Evolutionary conservation across 2,888 invertebrate species (phyloP).

Genomic region (Limenitis camilla): DNA sequence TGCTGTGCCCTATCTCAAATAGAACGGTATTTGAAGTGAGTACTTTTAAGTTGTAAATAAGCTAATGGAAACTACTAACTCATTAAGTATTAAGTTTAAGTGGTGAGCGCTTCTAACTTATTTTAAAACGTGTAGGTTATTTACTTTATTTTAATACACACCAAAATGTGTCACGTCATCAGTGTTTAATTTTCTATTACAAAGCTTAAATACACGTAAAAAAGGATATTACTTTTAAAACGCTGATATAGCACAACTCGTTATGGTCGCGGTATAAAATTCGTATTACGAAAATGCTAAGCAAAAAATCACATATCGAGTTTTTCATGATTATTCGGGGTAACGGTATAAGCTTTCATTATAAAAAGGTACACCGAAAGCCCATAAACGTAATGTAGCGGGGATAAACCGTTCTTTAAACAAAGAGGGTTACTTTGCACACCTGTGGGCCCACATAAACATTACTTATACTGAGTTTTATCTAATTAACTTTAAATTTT

Average conservation of each 20-base stretch:
- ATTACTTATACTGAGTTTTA: conserved; percentile 1
- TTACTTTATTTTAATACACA: too few species aligned
- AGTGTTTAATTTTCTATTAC: too few species aligned
- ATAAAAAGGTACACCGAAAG: conserved; percentile 41
- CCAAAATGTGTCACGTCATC: too few species aligned
- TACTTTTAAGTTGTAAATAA: too few species aligned
- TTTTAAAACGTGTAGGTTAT: too few species aligned
- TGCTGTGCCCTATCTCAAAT: too few species aligned
- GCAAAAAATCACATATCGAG: neutral
- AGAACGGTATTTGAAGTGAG: too few species aligned
- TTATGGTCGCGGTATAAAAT: neutral
- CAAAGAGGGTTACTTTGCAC: conserved; percentile 7
- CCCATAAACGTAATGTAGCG: conserved; percentile 39
- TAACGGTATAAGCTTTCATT: conserved; percentile 8
- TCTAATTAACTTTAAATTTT: conserved; percentile 1
- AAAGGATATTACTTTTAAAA: too few species aligned
- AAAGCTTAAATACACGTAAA: too few species aligned
- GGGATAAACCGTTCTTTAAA: conserved; percentile 11
- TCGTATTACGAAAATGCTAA: neutral
- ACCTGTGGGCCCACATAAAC: conserved; percentile 7
- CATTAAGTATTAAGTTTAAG: too few species aligned
- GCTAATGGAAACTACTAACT: too few species aligned
- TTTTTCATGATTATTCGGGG: neutral
- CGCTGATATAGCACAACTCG: neutral
- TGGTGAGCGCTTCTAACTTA: too few species aligned